phyloP scores from a whole-genome alignment of 30 jellyfish, hydroid and myxozoan genomes.

The Mastigias papua region DNA sequence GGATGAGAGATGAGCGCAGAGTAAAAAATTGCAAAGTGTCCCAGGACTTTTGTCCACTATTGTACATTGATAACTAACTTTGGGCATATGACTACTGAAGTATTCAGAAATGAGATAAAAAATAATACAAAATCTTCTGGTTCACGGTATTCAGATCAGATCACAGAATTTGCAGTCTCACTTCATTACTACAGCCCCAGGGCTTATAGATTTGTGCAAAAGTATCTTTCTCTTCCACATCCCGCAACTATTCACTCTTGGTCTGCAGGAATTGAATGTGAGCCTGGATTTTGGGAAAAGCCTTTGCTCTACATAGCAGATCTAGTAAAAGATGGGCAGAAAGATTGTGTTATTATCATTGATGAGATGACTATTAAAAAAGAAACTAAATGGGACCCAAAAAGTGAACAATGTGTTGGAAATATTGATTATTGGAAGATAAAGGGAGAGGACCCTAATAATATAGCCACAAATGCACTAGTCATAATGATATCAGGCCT shows the following conservation, averaged over 20 bases:
- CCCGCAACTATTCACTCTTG: not conserved
- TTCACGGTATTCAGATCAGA: too few species aligned
- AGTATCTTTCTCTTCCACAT: not conserved
- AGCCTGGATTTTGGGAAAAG: not conserved
- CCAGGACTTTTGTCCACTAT: too few species aligned
- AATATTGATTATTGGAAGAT: slow-evolving; percentile 53
- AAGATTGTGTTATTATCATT: not conserved
- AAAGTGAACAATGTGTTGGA: slow-evolving; percentile 36
- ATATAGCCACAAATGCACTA: slow-evolving; percentile 43
- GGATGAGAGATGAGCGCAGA: too few species aligned
- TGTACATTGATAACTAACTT: too few species aligned
- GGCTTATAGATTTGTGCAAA: not conserved
- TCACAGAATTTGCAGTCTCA: not conserved
- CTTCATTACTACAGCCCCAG: not conserved
- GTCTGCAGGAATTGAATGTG: slow-evolving; percentile 1
- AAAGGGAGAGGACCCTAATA: slow-evolving; percentile 45
- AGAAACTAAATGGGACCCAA: slow-evolving; percentile 36
- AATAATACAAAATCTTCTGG: too few species aligned
- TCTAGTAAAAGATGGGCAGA: not conserved
- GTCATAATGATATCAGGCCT: slow-evolving; percentile 14
- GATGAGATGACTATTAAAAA: slow-evolving; percentile 18
- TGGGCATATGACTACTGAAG: too few species aligned
- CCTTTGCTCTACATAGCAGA: too few species aligned
- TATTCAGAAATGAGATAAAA: too few species aligned
- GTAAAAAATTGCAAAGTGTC: too few species aligned